Evolutionary conservation across 2,888 invertebrate species (phyloP).

Genomic region (Harpagoxenus sublaevis): DNA sequence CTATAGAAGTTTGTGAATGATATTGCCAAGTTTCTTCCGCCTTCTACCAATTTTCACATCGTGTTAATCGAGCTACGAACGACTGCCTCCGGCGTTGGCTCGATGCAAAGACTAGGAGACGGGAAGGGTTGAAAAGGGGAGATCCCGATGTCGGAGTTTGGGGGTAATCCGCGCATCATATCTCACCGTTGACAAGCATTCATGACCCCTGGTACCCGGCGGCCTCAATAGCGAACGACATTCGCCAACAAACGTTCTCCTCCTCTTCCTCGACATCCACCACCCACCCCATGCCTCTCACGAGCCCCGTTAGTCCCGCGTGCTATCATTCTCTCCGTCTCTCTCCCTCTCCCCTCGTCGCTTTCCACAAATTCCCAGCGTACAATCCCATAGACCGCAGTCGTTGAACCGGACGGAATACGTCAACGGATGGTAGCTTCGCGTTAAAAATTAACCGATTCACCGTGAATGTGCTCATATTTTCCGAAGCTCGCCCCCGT

Average conservation of each 20-base stretch:
- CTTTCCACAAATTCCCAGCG: conserved; percentile 68
- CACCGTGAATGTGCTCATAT: conserved; percentile 74
- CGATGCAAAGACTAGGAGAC: conserved; percentile 42
- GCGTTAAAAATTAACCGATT: conserved; percentile 77
- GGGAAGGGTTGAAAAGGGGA: conserved; percentile 69
- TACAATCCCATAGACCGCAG: conserved; percentile 68
- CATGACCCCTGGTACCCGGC: conserved; percentile 78
- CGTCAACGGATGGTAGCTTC: conserved; percentile 60
- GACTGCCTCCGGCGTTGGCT: conserved; percentile 49
- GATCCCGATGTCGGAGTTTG: conserved; percentile 67
- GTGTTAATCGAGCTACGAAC: conserved; percentile 46
- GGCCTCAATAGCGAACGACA: conserved; percentile 81
- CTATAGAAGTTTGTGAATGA: background rate
- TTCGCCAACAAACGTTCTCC: conserved; percentile 78
- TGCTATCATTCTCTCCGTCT: conserved; percentile 32
- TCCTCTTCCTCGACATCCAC: conserved; percentile 47
- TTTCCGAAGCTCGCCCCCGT: conserved; percentile 55
- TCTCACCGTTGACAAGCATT: conserved; percentile 84
- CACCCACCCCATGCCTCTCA: conserved; percentile 36
- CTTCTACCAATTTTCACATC: conserved; percentile 46
- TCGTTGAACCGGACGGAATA: conserved; percentile 75
- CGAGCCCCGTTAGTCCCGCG: conserved; percentile 64
- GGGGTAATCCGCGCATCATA: conserved; percentile 82
- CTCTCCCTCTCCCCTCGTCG: conserved; percentile 13
- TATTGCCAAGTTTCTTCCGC: conserved; percentile 37